These are phyloP conservation scores for Thymelicus acteon DNA, from an alignment of 2,888 invertebrate genomes.

Conservation along the genomic window DNA sequence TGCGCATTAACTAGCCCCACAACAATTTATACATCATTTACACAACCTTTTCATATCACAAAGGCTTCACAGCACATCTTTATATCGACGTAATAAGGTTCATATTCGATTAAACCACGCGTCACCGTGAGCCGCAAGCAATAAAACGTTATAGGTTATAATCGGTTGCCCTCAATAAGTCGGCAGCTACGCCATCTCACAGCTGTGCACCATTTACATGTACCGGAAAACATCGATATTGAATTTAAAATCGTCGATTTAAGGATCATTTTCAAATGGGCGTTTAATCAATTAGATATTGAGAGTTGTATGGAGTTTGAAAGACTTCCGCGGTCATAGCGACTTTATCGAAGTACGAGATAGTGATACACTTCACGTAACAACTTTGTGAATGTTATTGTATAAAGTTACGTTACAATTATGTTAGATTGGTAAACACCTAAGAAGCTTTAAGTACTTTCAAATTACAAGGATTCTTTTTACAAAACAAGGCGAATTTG, in stretches of 20 bases:
- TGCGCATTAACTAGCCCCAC: constrained; percentile 59
- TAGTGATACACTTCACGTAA: neutral
- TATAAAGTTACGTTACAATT: neutral
- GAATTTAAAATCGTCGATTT: constrained; percentile 13
- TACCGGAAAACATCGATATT: constrained; percentile 22
- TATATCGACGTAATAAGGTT: constrained; percentile 1
- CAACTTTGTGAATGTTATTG: neutral
- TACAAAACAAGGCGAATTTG: too few relatives aligned
- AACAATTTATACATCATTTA: constrained; percentile 11
- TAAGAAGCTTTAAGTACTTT: too few relatives aligned
- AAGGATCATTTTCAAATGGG: constrained; percentile 19
- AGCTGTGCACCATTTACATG: constrained; percentile 37
- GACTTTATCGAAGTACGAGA: neutral
- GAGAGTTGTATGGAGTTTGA: constrained; percentile 9
- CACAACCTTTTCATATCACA: constrained; percentile 13
- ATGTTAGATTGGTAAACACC: too few relatives aligned
- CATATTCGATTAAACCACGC: constrained; percentile 10
- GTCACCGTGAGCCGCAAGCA: constrained; percentile 20
- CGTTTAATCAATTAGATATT: neutral
- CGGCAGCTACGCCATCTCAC: constrained; percentile 17
- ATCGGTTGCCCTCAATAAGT: constrained; percentile 18
- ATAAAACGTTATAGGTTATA: constrained; percentile 25
- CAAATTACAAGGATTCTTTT: too few relatives aligned
- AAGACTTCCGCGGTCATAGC: constrained; percentile 31
- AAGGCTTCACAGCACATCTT: neutral